These are phyloP conservation scores for Neuroscelio doddi DNA, from an alignment of 2,888 invertebrate genomes.

Conservation along the genomic window DNA sequence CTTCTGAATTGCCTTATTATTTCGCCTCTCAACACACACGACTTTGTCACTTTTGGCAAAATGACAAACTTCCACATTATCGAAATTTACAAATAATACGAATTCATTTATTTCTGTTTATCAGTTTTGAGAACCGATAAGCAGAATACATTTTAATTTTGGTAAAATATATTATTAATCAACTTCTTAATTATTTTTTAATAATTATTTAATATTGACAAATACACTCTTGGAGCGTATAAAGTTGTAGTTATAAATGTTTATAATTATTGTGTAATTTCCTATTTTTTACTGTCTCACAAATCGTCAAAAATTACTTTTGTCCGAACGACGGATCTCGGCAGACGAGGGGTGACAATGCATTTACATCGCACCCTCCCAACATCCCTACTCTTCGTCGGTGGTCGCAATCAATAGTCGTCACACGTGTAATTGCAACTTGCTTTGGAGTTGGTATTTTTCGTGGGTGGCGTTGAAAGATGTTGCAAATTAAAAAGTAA, in stretches of 20 bases:
- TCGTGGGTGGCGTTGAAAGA: conserved; percentile 1
- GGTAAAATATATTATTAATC: no score
- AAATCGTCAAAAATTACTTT: conserved; percentile 5
- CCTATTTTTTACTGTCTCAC: not conserved
- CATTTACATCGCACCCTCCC: conserved; percentile 19
- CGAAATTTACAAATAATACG: no score
- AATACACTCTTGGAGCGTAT: no score
- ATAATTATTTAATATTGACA: no score
- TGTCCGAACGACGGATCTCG: conserved; percentile 1
- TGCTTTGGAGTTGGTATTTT: not conserved
- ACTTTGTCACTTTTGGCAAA: conserved; percentile 10
- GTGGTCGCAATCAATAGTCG: conserved; percentile 40
- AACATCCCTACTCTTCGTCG: conserved; percentile 16
- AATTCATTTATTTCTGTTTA: no score
- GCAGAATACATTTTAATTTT: not conserved
- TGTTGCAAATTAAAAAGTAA: not conserved
- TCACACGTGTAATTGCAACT: conserved; percentile 43
- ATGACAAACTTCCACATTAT: conserved; percentile 11
- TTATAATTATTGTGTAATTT: no score
- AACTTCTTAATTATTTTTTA: no score
- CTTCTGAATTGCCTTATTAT: conserved; percentile 50
- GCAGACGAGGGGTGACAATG: conserved; percentile 21
- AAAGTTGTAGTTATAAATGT: not conserved
- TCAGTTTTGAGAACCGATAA: no score
- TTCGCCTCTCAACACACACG: no score